Conservation (phyloP, 2,797 vertebrate species). For the Mus minutoides region DNA sequence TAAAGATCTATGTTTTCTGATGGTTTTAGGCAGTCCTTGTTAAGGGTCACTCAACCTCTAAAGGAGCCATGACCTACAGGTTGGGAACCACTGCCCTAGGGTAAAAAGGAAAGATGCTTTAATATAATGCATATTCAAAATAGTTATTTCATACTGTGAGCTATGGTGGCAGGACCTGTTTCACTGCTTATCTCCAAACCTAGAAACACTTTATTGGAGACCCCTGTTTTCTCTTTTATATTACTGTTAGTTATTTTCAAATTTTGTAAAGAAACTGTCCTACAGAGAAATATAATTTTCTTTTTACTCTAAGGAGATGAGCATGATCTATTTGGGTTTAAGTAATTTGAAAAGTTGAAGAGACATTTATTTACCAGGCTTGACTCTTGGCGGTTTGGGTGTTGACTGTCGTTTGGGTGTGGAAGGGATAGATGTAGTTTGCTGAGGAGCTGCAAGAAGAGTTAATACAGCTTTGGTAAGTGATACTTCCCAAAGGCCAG, state of each 20-base stretch:
- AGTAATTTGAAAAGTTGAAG: conserved; percentile 51
- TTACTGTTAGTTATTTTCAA: neutral
- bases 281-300: neutral
- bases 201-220: conserved; percentile 1
- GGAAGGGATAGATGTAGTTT: conserved; percentile 82
- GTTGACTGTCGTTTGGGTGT: conserved; percentile 82
- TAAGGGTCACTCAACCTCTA: neutral
- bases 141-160: neutral
- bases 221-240: neutral
- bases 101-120: conserved; percentile 21
- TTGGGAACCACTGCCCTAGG: neutral
- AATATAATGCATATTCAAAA: neutral
- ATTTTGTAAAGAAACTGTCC: conserved; percentile 12
- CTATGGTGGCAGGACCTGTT: neutral
- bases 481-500: neutral
- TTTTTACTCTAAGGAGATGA: neutral
- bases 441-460: conserved; percentile 87
- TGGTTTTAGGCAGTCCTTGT: neutral
- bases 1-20: neutral
- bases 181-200: conserved; percentile 12
- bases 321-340: conserved; percentile 6
- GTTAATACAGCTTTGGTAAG: conserved; percentile 70
- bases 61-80: neutral
- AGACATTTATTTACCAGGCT: conserved; percentile 85
- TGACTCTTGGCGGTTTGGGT: conserved; percentile 81